Evolutionary conservation across 2,797 vertebrate genomes (phyloP).

Genomic region (Tragopan temminckii): DNA sequence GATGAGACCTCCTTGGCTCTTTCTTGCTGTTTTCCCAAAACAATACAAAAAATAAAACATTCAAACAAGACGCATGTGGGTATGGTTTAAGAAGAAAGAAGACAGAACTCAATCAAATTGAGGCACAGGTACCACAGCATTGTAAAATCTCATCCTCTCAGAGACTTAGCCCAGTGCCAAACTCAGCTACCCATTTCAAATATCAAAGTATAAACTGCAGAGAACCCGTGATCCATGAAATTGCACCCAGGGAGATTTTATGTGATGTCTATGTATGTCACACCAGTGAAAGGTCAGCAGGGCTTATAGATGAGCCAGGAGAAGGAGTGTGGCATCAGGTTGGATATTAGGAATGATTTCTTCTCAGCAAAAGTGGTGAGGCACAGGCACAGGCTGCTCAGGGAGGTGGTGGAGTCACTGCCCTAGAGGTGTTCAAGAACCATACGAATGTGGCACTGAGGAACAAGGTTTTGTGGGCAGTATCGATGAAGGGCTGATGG

Average conservation of each 20-base stretch:
- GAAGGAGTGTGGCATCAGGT: not conserved
- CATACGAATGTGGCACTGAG: too few relatives aligned
- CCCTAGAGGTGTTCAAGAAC: too few relatives aligned
- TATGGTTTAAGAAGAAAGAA: not conserved
- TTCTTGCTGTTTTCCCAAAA: not conserved
- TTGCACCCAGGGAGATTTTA: not conserved
- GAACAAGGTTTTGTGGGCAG: too few relatives aligned
- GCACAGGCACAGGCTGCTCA: too few relatives aligned
- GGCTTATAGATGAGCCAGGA: not conserved
- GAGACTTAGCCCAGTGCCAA: not conserved
- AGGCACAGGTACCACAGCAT: not conserved
- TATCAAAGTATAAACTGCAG: not conserved
- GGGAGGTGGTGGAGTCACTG: too few relatives aligned
- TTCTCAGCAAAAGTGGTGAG: too few relatives aligned
- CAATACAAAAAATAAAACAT: not conserved
- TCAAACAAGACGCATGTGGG: not conserved
- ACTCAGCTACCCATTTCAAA: not conserved
- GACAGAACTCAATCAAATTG: not conserved
- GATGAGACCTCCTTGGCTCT: not conserved
- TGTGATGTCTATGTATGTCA: conserved; percentile 1
- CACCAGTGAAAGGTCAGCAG: not conserved
- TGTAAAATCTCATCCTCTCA: not conserved
- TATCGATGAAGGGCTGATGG: too few relatives aligned
- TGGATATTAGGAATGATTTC: too few relatives aligned
- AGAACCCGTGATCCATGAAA: not conserved